Conservation (phyloP, 2,888 invertebrate species). For the Lasius platythorax region DNA sequence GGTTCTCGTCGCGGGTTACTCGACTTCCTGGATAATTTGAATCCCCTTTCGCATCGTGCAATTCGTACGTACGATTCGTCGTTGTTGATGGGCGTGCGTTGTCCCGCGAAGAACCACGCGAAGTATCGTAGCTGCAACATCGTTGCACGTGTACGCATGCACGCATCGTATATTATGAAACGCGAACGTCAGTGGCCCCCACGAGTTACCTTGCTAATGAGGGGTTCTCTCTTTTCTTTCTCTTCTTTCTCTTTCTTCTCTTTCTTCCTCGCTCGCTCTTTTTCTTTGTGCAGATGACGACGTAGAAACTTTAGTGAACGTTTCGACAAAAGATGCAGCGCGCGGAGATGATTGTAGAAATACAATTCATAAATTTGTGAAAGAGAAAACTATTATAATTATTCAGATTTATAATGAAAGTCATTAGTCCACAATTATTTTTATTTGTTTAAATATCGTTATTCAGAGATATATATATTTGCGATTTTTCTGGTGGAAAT, state of each 20-base stretch:
- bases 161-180: constrained; percentile 74
- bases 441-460: background rate
- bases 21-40: constrained; percentile 78
- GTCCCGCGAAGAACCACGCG: constrained; percentile 64
- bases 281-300: constrained; percentile 58
- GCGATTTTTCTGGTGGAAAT: background rate
- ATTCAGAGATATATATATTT: background rate
- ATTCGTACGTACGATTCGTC: constrained; percentile 63
- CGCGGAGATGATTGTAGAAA: constrained; percentile 1
- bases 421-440: background rate
- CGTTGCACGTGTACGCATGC: constrained; percentile 68
- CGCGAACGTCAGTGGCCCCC: constrained; percentile 72
- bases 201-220: constrained; percentile 77
- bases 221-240: constrained; percentile 62
- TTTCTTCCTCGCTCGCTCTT: constrained; percentile 8
- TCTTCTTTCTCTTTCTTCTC: background rate
- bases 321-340: constrained; percentile 54
- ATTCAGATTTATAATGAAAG: background rate
- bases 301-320: constrained; percentile 63
- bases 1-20: constrained; percentile 58
- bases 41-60: constrained; percentile 67
- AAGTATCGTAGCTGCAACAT: constrained; percentile 44
- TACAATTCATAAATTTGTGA: background rate
- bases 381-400: constrained; percentile 1
- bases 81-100: constrained; percentile 69